A percentile compares a stretch with the other conserved stretches of the same genome.
Evolutionary conservation across 2,797 vertebrate genomes (phyloP).

Genomic region (Hydrocynus forskahlii): DNA sequence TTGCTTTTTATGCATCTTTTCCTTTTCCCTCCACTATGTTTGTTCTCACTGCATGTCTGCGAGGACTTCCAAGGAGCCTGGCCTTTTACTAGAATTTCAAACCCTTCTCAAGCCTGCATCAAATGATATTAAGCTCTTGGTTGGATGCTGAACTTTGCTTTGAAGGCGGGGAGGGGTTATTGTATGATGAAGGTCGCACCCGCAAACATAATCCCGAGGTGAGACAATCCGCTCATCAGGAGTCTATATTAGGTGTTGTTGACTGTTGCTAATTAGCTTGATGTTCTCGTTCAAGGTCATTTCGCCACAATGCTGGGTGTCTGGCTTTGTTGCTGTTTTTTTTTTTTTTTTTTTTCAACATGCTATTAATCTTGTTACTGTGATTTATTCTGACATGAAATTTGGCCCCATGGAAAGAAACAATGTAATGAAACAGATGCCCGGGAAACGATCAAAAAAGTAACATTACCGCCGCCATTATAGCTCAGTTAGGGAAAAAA

Average conservation of each 20-base stretch:
- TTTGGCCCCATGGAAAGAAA: conserved; percentile 20
- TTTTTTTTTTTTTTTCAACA: neutral
- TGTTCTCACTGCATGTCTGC: conserved; percentile 44
- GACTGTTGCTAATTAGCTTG: conserved; percentile 35
- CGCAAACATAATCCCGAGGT: conserved; percentile 11
- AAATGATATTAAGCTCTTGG: conserved; percentile 11
- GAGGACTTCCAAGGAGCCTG: neutral
- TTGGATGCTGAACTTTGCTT: neutral
- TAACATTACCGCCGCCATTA: conserved; percentile 41
- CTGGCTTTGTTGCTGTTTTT: conserved; percentile 18
- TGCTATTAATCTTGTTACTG: conserved; percentile 37
- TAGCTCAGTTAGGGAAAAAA: conserved; percentile 31
- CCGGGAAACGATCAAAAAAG: conserved; percentile 41
- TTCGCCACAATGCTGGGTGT: conserved; percentile 9
- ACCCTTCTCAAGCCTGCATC: conserved; percentile 14
- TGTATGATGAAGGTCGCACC: conserved; percentile 11
- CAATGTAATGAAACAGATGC: conserved; percentile 28
- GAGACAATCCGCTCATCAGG: conserved; percentile 7
- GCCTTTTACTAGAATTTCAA: conserved; percentile 24
- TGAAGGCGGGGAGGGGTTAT: neutral
- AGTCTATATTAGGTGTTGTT: conserved; percentile 11
- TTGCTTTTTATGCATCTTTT: conserved; percentile 49
- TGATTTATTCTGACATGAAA: conserved; percentile 15
- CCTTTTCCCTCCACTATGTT: conserved; percentile 36
- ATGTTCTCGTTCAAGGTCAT: conserved; percentile 31